These are phyloP conservation scores for Euphonia xanthogaster DNA, from an alignment of 2,797 vertebrate genomes.

Conservation along the genomic window DNA sequence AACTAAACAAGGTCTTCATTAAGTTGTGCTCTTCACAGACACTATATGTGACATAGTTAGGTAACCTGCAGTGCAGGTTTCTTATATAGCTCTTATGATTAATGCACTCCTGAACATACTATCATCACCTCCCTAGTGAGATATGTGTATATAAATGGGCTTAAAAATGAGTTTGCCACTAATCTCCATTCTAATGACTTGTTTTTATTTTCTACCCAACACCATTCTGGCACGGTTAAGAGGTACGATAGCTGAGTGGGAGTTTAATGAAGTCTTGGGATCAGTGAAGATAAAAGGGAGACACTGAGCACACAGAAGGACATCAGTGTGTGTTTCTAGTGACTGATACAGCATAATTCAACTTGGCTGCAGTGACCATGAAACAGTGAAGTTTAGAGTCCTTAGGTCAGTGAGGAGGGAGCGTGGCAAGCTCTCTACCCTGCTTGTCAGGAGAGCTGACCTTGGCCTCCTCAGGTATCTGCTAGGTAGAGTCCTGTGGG, in stretches of 20 bases:
- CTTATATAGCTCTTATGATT: neutral
- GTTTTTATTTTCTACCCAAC: conserved; percentile 17
- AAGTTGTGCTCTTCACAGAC: neutral
- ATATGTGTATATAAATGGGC: neutral
- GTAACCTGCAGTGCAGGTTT: neutral
- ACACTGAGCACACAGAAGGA: neutral
- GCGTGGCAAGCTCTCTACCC: fast-evolving
- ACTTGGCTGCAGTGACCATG: neutral
- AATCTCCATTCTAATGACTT: neutral
- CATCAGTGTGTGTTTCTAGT: neutral
- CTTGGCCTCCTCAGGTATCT: neutral
- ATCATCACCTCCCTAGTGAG: neutral
- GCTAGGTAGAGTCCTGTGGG: neutral
- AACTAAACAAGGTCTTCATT: neutral
- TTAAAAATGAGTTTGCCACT: conserved; percentile 12
- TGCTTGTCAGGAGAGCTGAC: neutral
- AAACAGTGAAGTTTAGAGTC: neutral
- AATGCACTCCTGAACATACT: neutral
- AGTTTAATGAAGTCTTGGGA: neutral
- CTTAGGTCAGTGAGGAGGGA: neutral
- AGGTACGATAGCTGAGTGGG: neutral
- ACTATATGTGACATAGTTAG: neutral
- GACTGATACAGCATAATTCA: neutral
- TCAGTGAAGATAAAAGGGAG: neutral
- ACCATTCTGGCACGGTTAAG: neutral